A percentile compares a stretch with the other conserved stretches of the same genome.
Evolutionary conservation across 92 coral and sea anemone species (phyloP).

Genomic region (Heteractis magnifica): DNA sequence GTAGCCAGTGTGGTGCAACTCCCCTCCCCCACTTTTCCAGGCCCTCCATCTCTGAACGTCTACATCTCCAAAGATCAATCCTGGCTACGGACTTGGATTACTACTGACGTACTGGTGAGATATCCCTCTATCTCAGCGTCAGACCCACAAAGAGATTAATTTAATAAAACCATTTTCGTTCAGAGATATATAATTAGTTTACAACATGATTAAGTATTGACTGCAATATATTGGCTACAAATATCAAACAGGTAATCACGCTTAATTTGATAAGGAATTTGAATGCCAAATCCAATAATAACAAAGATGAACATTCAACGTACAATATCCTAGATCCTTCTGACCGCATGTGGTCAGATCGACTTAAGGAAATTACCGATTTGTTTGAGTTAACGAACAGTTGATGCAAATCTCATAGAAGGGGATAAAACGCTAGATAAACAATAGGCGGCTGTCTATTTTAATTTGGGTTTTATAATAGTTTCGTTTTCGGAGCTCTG

Average conservation of each 20-base stretch:
- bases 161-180: background rate
- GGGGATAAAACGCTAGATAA: background rate
- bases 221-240: background rate
- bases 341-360: background rate
- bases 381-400: background rate
- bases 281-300: background rate
- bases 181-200: background rate
- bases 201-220: background rate
- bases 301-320: background rate
- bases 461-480: background rate
- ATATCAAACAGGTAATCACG: background rate
- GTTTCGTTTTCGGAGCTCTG: background rate
- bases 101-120: too few species aligned
- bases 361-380: background rate
- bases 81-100: too few species aligned
- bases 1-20: too few species aligned
- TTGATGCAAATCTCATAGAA: background rate
- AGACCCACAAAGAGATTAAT: background rate
- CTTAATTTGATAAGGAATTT: background rate
- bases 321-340: background rate
- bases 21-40: too few species aligned
- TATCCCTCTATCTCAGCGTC: too few species aligned
- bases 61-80: too few species aligned
- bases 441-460: background rate
- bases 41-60: too few species aligned